Base-by-base conservation (phyloP, 1,140 invertebrate species). In the Mamestra configurata region DNA sequence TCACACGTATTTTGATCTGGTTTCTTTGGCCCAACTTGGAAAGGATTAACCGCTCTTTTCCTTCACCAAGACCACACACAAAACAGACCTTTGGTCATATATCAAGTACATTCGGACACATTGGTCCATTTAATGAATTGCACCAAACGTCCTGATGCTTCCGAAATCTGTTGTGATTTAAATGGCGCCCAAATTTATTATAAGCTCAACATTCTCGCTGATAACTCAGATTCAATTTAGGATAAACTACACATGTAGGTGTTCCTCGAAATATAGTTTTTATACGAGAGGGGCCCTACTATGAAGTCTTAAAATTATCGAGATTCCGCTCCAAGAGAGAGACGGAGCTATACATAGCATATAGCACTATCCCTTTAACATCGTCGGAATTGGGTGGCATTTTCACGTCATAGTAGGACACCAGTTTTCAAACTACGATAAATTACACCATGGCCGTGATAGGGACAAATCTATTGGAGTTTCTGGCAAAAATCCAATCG, bases 81-180 rank as follows among this genome's bases (percentile, higher is more conserved):
- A 83, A 79, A 83, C 80, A 86, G 82, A 85, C 83, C 86, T 84
- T 82, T 79, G 79, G 81, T 84, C 84, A 90, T 93, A 90, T 84
- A 91, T 93, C 91, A 93, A 89, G 85, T 80, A 86, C 86, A 82
- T 83, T 87, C 87, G 86, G 90, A 90, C 90, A 91, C 87, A 93
- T 90, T 85, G 89, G 85, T 80, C 89, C 82, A 87, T 88, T 92
- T 91, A 93, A 93, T 92, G 91, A 90, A 92, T 93, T 88, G 87
- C 90, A 80, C 82, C 82, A 86, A 86, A 89, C 83, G 87, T 87
- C 82, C 86, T 83, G 82, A 79, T 77, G 80, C 64, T 80, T 82
- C 82, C 80, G 84, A 80, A 89, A 91, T 92, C 85, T 89, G 90
- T 76, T 87, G 82, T 89, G 90, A 91, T 92, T 90, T 88, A 89